Evolutionary conservation across 23 tunicate species (phyloP).

Genomic region (Halocynthia aurantium): DNA sequence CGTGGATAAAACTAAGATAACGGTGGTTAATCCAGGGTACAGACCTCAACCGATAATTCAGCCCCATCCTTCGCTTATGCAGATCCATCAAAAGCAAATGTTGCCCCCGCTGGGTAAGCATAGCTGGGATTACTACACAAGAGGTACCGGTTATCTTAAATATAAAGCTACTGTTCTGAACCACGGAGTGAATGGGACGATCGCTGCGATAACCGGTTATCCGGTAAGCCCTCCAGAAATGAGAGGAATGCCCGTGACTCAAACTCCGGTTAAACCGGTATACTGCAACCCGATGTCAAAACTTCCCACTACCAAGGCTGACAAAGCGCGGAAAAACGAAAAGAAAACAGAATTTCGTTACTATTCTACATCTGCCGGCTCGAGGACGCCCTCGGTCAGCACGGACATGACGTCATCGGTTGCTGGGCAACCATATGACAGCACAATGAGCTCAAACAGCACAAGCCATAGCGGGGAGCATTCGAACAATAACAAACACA

Average conservation of each 20-base stretch:
- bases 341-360: background rate
- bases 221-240: background rate
- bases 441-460: conserved; percentile 4
- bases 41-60: background rate
- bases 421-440: background rate
- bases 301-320: background rate
- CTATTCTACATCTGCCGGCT: conserved; percentile 20
- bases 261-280: no score
- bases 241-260: no score
- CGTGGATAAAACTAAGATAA: background rate
- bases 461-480: background rate
- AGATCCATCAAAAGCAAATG: background rate
- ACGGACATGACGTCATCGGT: conserved; percentile 22
- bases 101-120: conserved; percentile 7
- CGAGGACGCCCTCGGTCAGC: conserved; percentile 18
- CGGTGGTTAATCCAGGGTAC: background rate
- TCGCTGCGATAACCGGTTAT: conserved; percentile 14
- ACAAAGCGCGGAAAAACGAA: no score
- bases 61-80: background rate
- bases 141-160: conserved; percentile 26
- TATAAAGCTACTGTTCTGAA: conserved; percentile 14
- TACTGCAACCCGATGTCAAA: background rate
- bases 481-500: background rate
- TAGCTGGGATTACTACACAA: conserved; percentile 29
- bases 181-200: conserved; percentile 1